Percentiles rank a stretch among this genome's conserved stretches.
phyloP scores from a whole-genome alignment of 1,140 invertebrate species.

The Tribolium castaneum region DNA sequence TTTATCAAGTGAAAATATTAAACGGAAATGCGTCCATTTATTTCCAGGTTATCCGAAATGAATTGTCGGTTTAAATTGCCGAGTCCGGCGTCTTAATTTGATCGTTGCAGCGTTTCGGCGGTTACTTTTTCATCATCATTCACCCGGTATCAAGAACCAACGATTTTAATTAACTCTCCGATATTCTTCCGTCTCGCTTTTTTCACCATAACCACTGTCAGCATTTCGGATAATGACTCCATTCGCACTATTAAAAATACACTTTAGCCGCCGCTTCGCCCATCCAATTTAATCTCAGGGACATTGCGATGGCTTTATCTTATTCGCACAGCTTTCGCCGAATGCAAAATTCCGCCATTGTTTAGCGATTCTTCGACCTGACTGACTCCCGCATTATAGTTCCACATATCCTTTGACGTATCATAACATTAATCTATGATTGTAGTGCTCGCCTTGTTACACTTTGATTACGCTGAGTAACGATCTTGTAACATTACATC shows the following conservation, averaged over 20 bases:
- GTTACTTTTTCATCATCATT: background rate
- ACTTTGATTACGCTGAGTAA: too few relatives aligned
- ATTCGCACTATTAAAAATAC: conserved; percentile 39
- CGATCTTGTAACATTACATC: too few relatives aligned
- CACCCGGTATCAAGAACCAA: conserved; percentile 1
- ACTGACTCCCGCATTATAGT: too few relatives aligned
- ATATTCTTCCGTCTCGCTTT: conserved; percentile 7
- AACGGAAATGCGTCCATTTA: conserved; percentile 41
- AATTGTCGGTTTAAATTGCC: conserved; percentile 38
- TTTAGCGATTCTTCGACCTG: background rate
- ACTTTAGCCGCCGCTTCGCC: conserved; percentile 12
- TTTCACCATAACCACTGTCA: conserved; percentile 21
- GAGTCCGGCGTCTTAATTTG: conserved; percentile 14
- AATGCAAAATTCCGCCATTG: background rate
- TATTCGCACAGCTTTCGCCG: background rate
- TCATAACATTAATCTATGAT: too few relatives aligned
- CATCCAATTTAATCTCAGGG: conserved; percentile 8
- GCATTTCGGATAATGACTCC: conserved; percentile 21
- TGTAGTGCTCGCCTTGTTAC: too few relatives aligned
- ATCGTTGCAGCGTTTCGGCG: conserved; percentile 13
- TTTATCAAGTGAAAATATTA: conserved; percentile 39
- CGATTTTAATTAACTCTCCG: conserved; percentile 27
- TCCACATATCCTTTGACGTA: too few relatives aligned
- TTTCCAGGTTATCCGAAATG: conserved; percentile 28
- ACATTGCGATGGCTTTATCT: background rate